phyloP scores from a whole-genome alignment of 2,888 invertebrate species.

The Parnassius apollo region DNA sequence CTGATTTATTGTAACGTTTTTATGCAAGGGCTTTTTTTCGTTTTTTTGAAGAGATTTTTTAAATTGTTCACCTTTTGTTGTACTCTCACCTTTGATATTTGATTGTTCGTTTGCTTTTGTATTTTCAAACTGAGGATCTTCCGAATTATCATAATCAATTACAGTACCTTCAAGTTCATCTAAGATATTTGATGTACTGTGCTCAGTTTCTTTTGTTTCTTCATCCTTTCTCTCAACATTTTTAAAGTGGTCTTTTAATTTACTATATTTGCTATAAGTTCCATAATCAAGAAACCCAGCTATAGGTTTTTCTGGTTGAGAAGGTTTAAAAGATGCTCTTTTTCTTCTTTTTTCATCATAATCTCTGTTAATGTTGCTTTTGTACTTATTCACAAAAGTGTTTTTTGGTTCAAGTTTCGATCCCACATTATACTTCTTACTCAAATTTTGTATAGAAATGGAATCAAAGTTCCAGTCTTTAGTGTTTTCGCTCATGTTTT shows the following conservation, averaged over 20 bases:
- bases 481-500: neutral
- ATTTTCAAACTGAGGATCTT: conserved; percentile 6
- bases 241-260: conserved; percentile 18
- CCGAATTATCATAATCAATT: conserved; percentile 15
- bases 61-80: neutral
- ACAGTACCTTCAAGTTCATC: conserved; percentile 8
- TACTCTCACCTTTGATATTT: neutral
- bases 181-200: conserved; percentile 3
- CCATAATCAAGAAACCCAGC: conserved; percentile 3
- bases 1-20: conserved; percentile 3
- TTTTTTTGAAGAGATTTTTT: neutral
- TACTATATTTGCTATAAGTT: conserved; percentile 17
- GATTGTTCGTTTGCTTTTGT: neutral
- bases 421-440: conserved; percentile 14
- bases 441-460: conserved; percentile 2
- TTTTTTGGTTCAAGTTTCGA: conserved; percentile 2
- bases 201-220: conserved; percentile 2
- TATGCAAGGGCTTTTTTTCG: conserved; percentile 2
- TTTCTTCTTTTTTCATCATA: conserved; percentile 1
- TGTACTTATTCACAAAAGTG: conserved; percentile 8
- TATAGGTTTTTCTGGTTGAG: conserved; percentile 1
- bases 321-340: conserved; percentile 2
- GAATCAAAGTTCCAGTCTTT: neutral
- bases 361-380: neutral
- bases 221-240: conserved; percentile 3